Base-by-base conservation (phyloP, 2,797 vertebrate genomes). In the Pangasius mekongensis region DNA sequence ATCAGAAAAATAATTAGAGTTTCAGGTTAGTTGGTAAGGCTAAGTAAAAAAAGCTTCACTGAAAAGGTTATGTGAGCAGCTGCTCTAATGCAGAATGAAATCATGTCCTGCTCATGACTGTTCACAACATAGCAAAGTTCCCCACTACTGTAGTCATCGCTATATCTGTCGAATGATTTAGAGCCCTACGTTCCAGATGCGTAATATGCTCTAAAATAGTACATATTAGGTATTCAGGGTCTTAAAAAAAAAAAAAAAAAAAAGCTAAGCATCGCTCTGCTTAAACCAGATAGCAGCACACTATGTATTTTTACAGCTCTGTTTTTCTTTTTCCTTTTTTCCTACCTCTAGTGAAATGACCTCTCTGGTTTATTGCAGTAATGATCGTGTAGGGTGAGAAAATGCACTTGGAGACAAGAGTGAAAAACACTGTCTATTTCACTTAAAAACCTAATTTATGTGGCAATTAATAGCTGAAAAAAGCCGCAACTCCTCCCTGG, bases 41-140 rank as follows among this genome's bases (percentile, higher is more conserved):
- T 56, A 24, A 22, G 9, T 7, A 62, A 62, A 60, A 43, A 24
- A 36, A 60, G 83, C 30, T 76, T 80, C 43, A 24, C 36, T 14
- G 58, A 66, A 86, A 83, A 77, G 71, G 80, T 78, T 87, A 58
- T 20, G 80, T 66, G 94, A 96, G 97, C 97, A 97, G 97, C 97
- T 97, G 97, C 84, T 97, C 95, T 96, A 95, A 96, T 96, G 96
- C 96, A 96, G 95, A 95, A 96, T 97, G 96, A 97, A 97, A 96
- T 97, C 96, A 97, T 96, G 95, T 96, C 96, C 96, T 95, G 94
- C 93, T 91, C 96, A 95, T 94, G 93, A 84, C 80, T 89, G 77
- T 83, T 78, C 86, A 90, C 93, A 93, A 95, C 94, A 96, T 95
- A 96, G 96, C 82, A 64, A 90, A 93, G 92, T 92, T 91, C 93